Percentiles rank a stretch among this genome's conserved stretches.
These are phyloP conservation scores for Octodonta nipae DNA, from an alignment of 2,888 invertebrate genomes.

Conservation along the genomic window DNA sequence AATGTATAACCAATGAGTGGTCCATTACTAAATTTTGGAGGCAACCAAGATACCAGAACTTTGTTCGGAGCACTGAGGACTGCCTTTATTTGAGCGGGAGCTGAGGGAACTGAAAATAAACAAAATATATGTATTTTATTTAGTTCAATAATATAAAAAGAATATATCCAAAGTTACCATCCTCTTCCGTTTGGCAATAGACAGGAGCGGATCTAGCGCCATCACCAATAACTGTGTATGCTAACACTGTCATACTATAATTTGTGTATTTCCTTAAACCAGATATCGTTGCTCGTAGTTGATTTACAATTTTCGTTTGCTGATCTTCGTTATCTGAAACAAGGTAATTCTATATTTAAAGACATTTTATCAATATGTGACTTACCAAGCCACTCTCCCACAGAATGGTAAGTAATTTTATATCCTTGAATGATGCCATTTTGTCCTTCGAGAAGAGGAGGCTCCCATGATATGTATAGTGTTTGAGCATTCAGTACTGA, in stretches of 20 bases:
- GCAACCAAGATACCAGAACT: slow-evolving; percentile 80
- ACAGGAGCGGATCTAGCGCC: slow-evolving; percentile 73
- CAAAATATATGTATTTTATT: slow-evolving; percentile 3
- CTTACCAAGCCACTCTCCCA: slow-evolving; percentile 69
- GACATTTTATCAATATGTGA: not conserved
- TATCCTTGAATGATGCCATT: slow-evolving; percentile 77
- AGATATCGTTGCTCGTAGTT: slow-evolving; percentile 55
- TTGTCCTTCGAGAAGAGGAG: slow-evolving; percentile 65
- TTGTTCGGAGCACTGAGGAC: slow-evolving; percentile 73
- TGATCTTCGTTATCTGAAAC: slow-evolving; percentile 56
- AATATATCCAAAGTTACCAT: too few relatives aligned
- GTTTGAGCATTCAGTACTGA: slow-evolving; percentile 72
- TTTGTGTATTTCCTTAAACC: slow-evolving; percentile 77
- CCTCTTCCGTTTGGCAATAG: slow-evolving; percentile 79
- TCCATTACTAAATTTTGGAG: slow-evolving; percentile 73
- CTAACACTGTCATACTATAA: slow-evolving; percentile 81
- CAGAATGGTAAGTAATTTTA: slow-evolving; percentile 67
- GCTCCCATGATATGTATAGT: slow-evolving; percentile 74
- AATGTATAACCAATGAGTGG: slow-evolving; percentile 70
- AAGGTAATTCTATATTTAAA: slow-evolving; percentile 3
- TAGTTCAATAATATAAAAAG: too few relatives aligned
- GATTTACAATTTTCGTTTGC: slow-evolving; percentile 61
- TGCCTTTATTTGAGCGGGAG: slow-evolving; percentile 83
- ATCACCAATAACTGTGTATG: slow-evolving; percentile 80
- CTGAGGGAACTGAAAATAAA: slow-evolving; percentile 59